phyloP scores from a whole-genome alignment of 2,888 invertebrate genomes.

The Lingula anatina region DNA sequence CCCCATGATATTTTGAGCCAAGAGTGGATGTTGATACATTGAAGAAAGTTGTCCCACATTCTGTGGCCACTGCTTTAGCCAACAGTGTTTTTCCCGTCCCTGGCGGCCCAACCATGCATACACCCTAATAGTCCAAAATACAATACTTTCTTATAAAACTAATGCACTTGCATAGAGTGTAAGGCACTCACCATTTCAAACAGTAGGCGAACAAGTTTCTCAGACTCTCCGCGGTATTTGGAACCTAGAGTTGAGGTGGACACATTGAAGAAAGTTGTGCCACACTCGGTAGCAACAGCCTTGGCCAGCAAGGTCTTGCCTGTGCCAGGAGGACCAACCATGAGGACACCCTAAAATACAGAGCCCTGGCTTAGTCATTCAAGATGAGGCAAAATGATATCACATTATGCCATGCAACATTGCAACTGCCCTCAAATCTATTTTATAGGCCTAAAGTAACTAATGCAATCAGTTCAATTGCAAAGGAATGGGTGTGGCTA shows the following conservation, averaged over 20 bases:
- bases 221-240: slow-evolving; percentile 96
- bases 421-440: too few relatives aligned
- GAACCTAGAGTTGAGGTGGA: slow-evolving; percentile 96
- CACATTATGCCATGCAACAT: too few relatives aligned
- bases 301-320: slow-evolving; percentile 57
- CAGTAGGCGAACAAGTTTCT: slow-evolving; percentile 96
- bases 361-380: too few relatives aligned
- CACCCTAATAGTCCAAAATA: slow-evolving; percentile 37
- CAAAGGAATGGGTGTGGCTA: too few relatives aligned
- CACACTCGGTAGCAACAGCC: slow-evolving; percentile 57
- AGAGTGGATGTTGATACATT: slow-evolving; percentile 92
- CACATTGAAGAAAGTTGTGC: slow-evolving; percentile 65
- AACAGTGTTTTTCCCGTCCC: slow-evolving; percentile 57
- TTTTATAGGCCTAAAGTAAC: too few relatives aligned
- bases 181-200: too few relatives aligned
- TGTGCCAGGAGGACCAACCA: slow-evolving; percentile 56
- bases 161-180: too few relatives aligned
- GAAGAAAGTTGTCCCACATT: slow-evolving; percentile 57
- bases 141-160: neutral
- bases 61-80: slow-evolving; percentile 57
- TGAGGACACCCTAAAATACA: slow-evolving; percentile 47
- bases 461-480: too few relatives aligned
- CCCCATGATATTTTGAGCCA: slow-evolving; percentile 98
- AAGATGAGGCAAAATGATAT: too few relatives aligned
- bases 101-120: slow-evolving; percentile 54